These are phyloP conservation scores for Platyrinchus mystaceus DNA, from an alignment of 2,797 vertebrate genomes.

Conservation along the genomic window DNA sequence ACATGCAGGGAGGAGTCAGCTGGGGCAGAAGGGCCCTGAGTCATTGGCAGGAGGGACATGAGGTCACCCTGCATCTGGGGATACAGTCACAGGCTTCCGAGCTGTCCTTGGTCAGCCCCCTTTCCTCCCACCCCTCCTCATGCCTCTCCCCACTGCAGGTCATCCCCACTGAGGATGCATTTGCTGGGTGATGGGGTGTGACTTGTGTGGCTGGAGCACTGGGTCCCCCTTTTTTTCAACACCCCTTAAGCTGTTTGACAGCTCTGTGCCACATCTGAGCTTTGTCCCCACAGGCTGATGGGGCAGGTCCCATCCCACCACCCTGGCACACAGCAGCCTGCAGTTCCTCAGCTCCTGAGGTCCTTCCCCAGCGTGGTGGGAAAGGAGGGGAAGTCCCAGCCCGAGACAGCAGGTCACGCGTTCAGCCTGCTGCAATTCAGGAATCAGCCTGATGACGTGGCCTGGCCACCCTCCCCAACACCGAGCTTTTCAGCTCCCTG, in stretches of 20 bases:
- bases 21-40: constrained; percentile 28
- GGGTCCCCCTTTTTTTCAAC: neutral
- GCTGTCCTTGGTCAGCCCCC: neutral
- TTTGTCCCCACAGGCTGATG: neutral
- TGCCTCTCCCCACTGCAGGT: neutral
- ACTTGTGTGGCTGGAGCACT: fast-evolving
- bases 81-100: neutral
- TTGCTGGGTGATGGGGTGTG: neutral
- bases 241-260: neutral
- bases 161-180: neutral
- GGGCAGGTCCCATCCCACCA: neutral
- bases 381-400: neutral
- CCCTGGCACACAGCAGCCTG: neutral
- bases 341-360: neutral
- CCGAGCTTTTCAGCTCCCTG: neutral
- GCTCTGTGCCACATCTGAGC: neutral
- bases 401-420: neutral
- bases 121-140: neutral
- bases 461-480: fast-evolving
- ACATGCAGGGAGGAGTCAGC: neutral
- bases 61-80: constrained; percentile 19
- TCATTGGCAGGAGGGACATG: neutral
- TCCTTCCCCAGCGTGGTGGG: fast-evolving
- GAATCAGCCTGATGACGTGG: constrained; percentile 23
- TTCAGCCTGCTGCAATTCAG: neutral